Conservation (phyloP, 2,797 vertebrate genomes). For the Acrocephalus scirpaceus region DNA sequence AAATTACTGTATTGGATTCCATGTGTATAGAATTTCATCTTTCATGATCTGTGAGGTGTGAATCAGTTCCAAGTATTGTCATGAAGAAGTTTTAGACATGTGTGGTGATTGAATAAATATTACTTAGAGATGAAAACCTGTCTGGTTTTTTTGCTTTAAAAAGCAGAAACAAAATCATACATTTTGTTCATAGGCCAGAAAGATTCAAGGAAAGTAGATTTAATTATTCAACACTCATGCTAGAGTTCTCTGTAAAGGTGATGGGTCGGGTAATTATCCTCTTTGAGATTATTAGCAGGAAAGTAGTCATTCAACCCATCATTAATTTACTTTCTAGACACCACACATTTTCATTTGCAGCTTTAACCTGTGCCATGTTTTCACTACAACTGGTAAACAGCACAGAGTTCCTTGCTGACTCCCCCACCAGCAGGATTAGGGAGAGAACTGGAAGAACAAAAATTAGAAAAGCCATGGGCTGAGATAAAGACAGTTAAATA, state of each 20-base stretch:
- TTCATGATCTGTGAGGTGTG: neutral
- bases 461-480: neutral
- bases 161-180: neutral
- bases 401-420: fast-evolving
- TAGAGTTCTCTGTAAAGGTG: neutral
- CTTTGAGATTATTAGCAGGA: neutral
- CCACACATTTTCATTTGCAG: neutral
- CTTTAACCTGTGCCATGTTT: neutral
- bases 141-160: neutral
- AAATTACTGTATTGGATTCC: neutral
- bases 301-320: neutral
- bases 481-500: neutral
- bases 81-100: neutral
- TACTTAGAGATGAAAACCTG: neutral
- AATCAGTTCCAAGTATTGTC: neutral
- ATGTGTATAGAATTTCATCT: neutral
- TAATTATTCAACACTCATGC: neutral
- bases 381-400: neutral
- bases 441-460: neutral
- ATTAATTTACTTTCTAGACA: neutral
- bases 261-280: neutral
- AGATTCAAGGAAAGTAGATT: neutral
- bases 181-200: neutral
- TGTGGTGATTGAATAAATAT: neutral
- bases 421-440: neutral